Conservation (phyloP, 2,888 invertebrate species). For the Dicroscelio sp. region DNA sequence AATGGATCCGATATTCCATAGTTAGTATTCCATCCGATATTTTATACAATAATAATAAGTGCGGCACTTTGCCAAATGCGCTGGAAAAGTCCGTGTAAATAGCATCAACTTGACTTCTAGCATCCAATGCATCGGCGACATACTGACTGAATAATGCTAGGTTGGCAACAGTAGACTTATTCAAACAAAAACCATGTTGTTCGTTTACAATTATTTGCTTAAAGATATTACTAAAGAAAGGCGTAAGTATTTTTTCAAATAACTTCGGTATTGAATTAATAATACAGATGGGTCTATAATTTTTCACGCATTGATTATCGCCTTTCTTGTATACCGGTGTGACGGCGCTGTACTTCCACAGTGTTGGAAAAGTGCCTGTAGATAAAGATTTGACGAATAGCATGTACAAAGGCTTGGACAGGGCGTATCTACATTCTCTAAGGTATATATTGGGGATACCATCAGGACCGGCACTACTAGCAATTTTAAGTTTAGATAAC, state of each 20-base stretch:
- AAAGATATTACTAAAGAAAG: not conserved
- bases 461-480: constrained; percentile 3
- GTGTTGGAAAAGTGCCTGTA: not conserved
- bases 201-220: constrained; percentile 8
- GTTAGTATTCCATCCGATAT: too few species aligned
- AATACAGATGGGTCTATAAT: constrained; percentile 9
- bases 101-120: constrained; percentile 64
- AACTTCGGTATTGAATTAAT: constrained; percentile 18
- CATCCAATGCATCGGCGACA: constrained; percentile 71
- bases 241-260: constrained; percentile 18
- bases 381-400: constrained; percentile 7
- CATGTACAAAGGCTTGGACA: not conserved
- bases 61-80: constrained; percentile 82
- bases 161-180: constrained; percentile 48
- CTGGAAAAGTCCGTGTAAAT: constrained; percentile 80
- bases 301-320: not conserved
- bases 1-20: constrained; percentile 52
- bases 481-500: not conserved
- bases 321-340: constrained; percentile 13
- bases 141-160: constrained; percentile 34
- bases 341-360: not conserved
- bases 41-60: constrained; percentile 71
- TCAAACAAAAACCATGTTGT: constrained; percentile 44
- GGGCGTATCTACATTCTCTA: not conserved
- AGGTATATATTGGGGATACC: constrained; percentile 43